These are phyloP conservation scores for Diaprepes abbreviatus DNA, from an alignment of 2,888 invertebrate genomes.

Conservation along the genomic window DNA sequence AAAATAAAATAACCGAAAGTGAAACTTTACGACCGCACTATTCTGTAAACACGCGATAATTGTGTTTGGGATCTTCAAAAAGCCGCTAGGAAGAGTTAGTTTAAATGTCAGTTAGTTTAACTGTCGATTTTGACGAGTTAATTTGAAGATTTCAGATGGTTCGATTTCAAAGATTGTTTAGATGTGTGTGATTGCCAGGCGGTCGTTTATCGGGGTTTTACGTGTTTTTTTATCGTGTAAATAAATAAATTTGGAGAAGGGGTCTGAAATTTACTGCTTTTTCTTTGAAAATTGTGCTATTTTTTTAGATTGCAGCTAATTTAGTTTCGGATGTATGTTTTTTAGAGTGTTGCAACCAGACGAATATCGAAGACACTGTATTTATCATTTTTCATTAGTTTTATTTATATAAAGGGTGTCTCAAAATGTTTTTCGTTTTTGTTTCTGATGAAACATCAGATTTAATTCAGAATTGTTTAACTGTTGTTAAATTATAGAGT, in stretches of 20 bases:
- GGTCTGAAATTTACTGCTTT: too few species aligned
- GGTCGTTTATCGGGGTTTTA: constrained; percentile 11
- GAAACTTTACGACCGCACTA: background rate
- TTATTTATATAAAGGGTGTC: too few species aligned
- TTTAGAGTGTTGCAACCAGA: too few species aligned
- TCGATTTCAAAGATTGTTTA: constrained; percentile 39
- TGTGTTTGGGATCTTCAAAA: constrained; percentile 2
- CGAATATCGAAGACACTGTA: too few species aligned
- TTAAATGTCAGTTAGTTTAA: constrained; percentile 25
- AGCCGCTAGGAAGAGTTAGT: constrained; percentile 13
- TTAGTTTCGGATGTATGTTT: too few species aligned
- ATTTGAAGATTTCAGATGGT: constrained; percentile 21
- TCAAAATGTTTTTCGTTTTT: too few species aligned
- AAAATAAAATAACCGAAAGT: constrained; percentile 21
- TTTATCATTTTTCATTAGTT: too few species aligned
- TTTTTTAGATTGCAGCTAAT: too few species aligned
- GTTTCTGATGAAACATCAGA: too few species aligned
- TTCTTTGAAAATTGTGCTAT: too few species aligned
- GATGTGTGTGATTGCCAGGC: constrained; percentile 19
- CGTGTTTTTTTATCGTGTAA: background rate
- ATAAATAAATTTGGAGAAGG: background rate
- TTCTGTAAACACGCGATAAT: constrained; percentile 21
- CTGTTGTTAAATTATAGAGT: too few species aligned
- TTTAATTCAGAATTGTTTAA: too few species aligned
- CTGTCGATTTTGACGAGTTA: constrained; percentile 44